A percentile compares a stretch with the other conserved stretches of the same genome.
These are phyloP conservation scores for Mormyrus hasselquistii DNA, from an alignment of 2,797 vertebrate species.

Conservation along the genomic window DNA sequence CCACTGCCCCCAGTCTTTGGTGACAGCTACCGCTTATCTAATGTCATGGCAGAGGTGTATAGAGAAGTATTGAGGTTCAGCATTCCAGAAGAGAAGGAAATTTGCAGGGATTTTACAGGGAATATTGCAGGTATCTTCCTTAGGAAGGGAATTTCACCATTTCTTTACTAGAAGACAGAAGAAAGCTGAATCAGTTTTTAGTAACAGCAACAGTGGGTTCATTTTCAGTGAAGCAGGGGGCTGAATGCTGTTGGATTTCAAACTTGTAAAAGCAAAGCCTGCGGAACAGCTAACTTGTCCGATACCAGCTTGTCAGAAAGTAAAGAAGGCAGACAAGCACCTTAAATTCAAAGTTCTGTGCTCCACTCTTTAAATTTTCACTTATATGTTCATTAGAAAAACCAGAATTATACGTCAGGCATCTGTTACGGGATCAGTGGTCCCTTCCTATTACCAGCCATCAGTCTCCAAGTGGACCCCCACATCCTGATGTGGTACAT, in stretches of 20 bases:
- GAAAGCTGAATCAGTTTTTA: background rate
- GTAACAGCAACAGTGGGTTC: background rate
- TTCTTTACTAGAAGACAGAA: background rate
- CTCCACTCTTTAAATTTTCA: background rate
- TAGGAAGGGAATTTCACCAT: background rate
- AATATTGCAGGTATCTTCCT: background rate
- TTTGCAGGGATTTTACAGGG: slow-evolving; percentile 24
- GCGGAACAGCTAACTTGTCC: background rate
- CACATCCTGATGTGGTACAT: background rate
- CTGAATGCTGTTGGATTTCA: background rate
- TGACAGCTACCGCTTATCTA: background rate
- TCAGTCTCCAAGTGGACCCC: background rate
- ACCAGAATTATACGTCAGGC: background rate
- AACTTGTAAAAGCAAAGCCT: background rate
- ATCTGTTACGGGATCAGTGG: background rate
- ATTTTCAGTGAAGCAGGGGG: background rate
- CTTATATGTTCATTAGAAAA: background rate
- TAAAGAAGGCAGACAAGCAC: background rate
- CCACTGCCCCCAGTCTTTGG: background rate
- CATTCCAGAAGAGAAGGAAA: slow-evolving; percentile 27
- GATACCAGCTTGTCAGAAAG: background rate
- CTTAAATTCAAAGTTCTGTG: background rate
- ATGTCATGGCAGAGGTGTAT: slow-evolving; percentile 24
- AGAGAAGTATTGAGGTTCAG: slow-evolving; percentile 24
- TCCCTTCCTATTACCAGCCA: background rate